Base-by-base conservation (phyloP, 2,113 vertebrate genomes). In the Marmota monax region DNA sequence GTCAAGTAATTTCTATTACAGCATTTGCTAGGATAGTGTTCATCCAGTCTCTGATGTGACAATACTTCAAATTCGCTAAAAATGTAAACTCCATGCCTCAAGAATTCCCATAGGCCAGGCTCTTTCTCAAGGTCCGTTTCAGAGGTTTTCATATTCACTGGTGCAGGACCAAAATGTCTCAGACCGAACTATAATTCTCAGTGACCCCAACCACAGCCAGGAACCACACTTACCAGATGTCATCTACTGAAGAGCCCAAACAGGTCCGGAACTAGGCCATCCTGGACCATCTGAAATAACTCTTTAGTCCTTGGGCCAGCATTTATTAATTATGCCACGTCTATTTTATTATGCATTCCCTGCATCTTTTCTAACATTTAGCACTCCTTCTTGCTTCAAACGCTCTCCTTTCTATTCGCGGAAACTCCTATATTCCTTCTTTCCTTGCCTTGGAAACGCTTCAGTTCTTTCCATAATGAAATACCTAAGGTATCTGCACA, bases 201-300 rank as follows among this genome's bases (percentile, higher is more conserved):
- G 79, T 65, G 85, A 97, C 92, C 83, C 97, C 91, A 91, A 94
- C 39, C 96, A 73, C 56, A 83, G 73, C 85, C 39, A 5, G 53
- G 79, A 84, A 72, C 92, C 97, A 89, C 95, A 97, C 97, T 97
- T 97, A 98, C 97, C 96, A 96, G 95, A 95, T 97, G 97, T 96
- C 97, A 97, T 72, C 93, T 96, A 96, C 86, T 23, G 95, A 89
- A 77, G 96, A 95, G 86, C 92, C 96, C 96, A 84, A 85, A 94
- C 93, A 90, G 94, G 96, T 96, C 96, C 86, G 34, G 92, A 97
- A 96, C 93, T 95, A 97, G 90, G 97, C 94, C 97, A 95, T 61
- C 58, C 93, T 53, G 95, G 95, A 84, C 95, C 96, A 97, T 95
- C 96, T 96, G 96, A 95, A 98, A 95, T 95, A 95, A 92, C 94